Evolutionary conservation across 2,113 vertebrate species (phyloP), one percentile per base, ranked within the genome.

Genomic region (Parotia lawesii): DNA sequence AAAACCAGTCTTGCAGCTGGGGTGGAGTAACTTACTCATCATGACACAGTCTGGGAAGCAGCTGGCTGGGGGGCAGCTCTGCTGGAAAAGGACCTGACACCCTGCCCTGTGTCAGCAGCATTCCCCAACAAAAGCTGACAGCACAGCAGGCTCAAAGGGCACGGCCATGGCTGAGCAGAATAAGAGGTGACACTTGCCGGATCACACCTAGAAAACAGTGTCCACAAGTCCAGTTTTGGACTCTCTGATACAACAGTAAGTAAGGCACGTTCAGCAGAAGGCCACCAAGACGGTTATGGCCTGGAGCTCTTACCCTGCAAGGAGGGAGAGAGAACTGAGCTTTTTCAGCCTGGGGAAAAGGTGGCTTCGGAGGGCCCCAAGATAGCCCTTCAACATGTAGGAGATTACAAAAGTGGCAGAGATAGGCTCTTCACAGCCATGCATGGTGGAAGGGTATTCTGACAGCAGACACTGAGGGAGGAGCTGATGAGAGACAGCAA

Each of bases 41-140:
- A 18, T 28, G 28, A 9, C 61, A 37, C 23, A 31, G 38, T 8
- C 15, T 58, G 62, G 31, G 15, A 53, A 35, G 5, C 0, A 0
- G 25, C 64, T 54, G 60, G 47, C 60, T 73, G 27, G 11, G 54
- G 48, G 35, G 17, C 53, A 66, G 60, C 40, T 56, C 31, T 29
- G 27, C 53, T 61, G 44, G 29, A n/a, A 71, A 60, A 76, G 23
- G 27, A 60, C 8, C 19, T 20, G 62, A 47, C 38, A 38, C 6
- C 6, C 29, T 33, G 29, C 33, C 33, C 40, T 1, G 0, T 8
- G 31, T 12, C 64, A 54, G 75, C 38, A 80, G 38, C 44, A 16
- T 0, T 33, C 9, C 40, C 50, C 61, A 74, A 3, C 0, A 11
- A 19, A 35, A 47, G 38, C 37, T 31, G 54, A 53, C 48, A 37